These are phyloP conservation scores for Galeopterus variegatus DNA, from an alignment of 2,113 vertebrate species.

Conservation along the genomic window DNA sequence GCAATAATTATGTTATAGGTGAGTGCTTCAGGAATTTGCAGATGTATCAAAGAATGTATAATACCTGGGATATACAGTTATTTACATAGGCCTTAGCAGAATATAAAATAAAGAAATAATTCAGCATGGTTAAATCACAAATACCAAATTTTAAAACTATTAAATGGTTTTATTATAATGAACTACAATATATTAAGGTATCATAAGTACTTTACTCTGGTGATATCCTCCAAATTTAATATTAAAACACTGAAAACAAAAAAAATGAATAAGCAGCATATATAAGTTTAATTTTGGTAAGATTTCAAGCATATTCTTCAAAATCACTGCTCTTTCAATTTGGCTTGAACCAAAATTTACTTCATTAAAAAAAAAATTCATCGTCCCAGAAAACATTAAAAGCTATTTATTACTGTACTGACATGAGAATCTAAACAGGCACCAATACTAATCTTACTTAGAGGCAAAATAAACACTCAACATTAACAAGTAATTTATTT, in stretches of 20 bases:
- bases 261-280: slow-evolving; percentile 43
- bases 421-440: neutral
- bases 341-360: slow-evolving; percentile 24
- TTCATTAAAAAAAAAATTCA: slow-evolving; percentile 17
- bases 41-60: neutral
- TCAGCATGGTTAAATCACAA: neutral
- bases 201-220: neutral
- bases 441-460: neutral
- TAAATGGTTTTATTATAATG: neutral
- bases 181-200: neutral
- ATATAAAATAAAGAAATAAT: slow-evolving; percentile 4
- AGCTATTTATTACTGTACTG: neutral
- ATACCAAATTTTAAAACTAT: slow-evolving; percentile 31
- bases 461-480: neutral
- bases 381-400: neutral
- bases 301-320: slow-evolving; percentile 18
- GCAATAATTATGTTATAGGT: neutral
- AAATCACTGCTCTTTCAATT: slow-evolving; percentile 19
- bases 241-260: neutral
- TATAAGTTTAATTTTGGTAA: neutral
- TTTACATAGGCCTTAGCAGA: neutral
- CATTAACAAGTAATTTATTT: slow-evolving; percentile 23
- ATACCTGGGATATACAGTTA: neutral
- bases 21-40: neutral
- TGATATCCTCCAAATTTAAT: neutral